These are phyloP conservation scores for Hirtodrosophila duncani DNA, from an alignment of 2,888 invertebrate genomes.

Conservation along the genomic window DNA sequence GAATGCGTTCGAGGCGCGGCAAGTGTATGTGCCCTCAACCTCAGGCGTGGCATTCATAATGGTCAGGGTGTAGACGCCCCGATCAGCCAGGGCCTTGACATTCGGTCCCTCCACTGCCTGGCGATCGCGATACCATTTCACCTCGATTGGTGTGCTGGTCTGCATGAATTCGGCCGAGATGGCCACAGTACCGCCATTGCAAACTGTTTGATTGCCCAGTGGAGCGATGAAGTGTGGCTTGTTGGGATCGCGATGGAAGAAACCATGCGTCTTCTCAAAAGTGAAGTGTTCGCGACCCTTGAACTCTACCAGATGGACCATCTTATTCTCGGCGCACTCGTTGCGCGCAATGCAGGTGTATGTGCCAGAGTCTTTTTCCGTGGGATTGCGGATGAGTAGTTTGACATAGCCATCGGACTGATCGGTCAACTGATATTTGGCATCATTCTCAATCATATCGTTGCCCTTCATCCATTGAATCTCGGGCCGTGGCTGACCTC, in stretches of 20 bases:
- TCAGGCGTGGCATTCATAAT: constrained; percentile 85
- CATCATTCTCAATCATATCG: constrained; percentile 79
- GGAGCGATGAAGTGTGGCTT: constrained; percentile 85
- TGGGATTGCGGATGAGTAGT: constrained; percentile 83
- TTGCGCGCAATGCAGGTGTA: constrained; percentile 89
- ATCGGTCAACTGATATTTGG: constrained; percentile 83
- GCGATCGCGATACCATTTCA: constrained; percentile 87
- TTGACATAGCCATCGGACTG: constrained; percentile 87
- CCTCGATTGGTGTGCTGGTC: constrained; percentile 84
- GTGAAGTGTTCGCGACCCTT: constrained; percentile 79
- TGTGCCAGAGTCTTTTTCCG: constrained; percentile 84
- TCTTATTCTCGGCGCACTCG: constrained; percentile 85
- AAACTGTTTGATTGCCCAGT: constrained; percentile 85
- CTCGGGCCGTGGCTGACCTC: constrained; percentile 85
- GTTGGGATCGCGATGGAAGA: constrained; percentile 79
- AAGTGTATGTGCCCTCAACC: constrained; percentile 87
- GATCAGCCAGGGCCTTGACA: constrained; percentile 83
- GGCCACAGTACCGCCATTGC: constrained; percentile 88
- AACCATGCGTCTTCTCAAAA: constrained; percentile 77
- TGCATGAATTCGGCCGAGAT: constrained; percentile 86
- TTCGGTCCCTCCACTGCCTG: constrained; percentile 81
- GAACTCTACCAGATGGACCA: constrained; percentile 85
- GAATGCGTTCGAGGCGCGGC: constrained; percentile 85
- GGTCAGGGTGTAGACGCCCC: constrained; percentile 86
- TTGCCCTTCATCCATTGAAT: constrained; percentile 89